Evolutionary conservation across 2,113 vertebrate species (phyloP), one percentile per base, ranked within the genome.

Genomic region (Rhabdomys dilectus): DNA sequence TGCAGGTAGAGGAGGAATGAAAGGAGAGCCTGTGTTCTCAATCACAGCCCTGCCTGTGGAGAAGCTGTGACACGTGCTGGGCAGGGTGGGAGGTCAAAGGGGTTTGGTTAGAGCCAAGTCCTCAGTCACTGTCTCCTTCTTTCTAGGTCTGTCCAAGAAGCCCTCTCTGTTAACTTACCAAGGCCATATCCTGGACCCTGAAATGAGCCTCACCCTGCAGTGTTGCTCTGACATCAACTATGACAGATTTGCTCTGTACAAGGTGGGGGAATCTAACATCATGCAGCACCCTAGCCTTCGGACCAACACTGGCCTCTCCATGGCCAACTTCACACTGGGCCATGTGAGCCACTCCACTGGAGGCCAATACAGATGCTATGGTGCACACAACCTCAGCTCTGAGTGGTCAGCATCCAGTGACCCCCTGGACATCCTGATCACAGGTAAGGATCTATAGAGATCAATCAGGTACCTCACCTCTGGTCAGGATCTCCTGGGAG

Each of bases 251-350:
- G 8, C 10, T 16, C 8, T 76, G 26, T 42, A 9, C 26, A 70
- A 94, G 7, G 36, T 60, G 0, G 7, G 3, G 0, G 1, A 0
- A 26, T 0, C 0, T 19, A 68, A 19, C 19, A 0, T 87, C 10
- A 1, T 0, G 1, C 16, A 66, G 16, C 60, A 9, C 1, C 1
- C 4, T 66, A 31, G 13, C 62, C 60, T 34, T 5, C 0, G 8
- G 16, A 9, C 42, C 2, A 9, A 66, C 60, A 29, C 15, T 21
- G 39, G 60, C 0, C 4, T 66, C 29, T 48, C 10, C 29, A 0
- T 42, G 17, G 45, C 84, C 29, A 48, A 36, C 62, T 87, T 87
- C 62, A 48, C 62, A 9, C 34, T 53, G 19, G 48, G 22, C 66
- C 8, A 21, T 72, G 64, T 72, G 45, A n/a, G 48, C 10, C 7